A percentile compares a stretch with the other conserved stretches of the same genome.
phyloP scores from a whole-genome alignment of 2,113 vertebrate species.

The Cettia cetti region DNA sequence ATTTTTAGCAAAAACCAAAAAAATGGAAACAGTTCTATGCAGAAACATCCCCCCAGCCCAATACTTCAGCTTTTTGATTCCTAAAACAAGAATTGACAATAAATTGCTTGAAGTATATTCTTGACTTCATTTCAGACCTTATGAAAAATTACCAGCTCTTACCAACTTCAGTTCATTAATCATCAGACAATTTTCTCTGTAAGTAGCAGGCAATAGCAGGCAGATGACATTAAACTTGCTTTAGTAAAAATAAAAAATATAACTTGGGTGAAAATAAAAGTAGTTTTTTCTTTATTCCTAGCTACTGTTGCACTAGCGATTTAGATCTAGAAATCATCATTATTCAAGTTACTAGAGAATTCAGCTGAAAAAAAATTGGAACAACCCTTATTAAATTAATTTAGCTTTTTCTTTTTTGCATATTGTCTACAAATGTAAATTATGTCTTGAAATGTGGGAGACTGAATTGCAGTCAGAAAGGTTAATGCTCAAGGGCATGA shows the following conservation, averaged over 20 bases:
- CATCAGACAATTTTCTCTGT: neutral
- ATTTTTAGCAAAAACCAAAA: neutral
- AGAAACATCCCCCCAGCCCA: neutral
- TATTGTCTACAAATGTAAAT: neutral
- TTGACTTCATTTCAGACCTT: neutral
- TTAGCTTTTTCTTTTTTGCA: neutral
- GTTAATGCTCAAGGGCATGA: neutral
- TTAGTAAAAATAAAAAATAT: neutral
- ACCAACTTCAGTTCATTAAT: neutral
- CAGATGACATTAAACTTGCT: neutral
- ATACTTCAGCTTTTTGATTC: neutral
- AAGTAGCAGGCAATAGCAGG: neutral
- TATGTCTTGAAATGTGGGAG: neutral
- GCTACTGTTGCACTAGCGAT: rapidly evolving
- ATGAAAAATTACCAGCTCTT: neutral
- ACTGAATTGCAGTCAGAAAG: neutral
- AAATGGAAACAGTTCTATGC: neutral
- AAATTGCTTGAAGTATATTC: neutral
- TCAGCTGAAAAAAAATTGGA: neutral
- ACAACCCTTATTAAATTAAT: neutral
- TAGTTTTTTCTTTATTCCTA: neutral
- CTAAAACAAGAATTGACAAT: neutral
- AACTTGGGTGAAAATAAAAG: neutral
- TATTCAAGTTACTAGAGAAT: neutral
- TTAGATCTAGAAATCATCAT: neutral